Base-by-base conservation (phyloP, 2,888 invertebrate species). In the Cataglyphis livida region DNA sequence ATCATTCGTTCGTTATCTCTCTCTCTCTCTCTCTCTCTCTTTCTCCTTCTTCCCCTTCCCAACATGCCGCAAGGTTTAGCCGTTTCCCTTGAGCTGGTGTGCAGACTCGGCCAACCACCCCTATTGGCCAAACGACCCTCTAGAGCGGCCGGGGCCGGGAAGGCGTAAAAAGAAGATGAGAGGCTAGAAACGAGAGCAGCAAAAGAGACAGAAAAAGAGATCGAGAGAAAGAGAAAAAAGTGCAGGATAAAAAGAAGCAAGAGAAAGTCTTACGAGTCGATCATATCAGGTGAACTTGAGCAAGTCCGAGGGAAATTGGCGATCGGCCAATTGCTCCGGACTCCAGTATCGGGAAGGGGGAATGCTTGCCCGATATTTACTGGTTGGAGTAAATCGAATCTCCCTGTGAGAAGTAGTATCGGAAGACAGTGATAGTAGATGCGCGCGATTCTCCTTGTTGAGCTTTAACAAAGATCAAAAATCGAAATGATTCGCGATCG, bases 361-460 rank as follows among this genome's bases (percentile, higher is more conserved):
- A 12, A 73, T 87, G 87, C 85, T 90, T 91, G 88, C 79, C 88
- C 88, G 90, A 92, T 91, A 91, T 92, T 92, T 90, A 88, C 87
- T 48, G 59, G 84, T 83, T 81, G 54, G 79, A 59, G 82, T 81
- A 64, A 82, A 89, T 82, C 83, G 87, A 64, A 82, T 81, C 65
- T 79, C 73, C 44, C 57, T 68, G 74, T 54, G 61, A 71, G 74
- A 25, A 54, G 32, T 83, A 62, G 74, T 76, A 70, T 59, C 44
- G 44, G 10, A 32, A 21, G 10, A 76, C 21, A 66, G 57, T 66
- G 32, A 41, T 15, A n/a, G 57, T n/a, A 65, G 65, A 57, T 78
- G 21, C 18, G 41, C 48, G 7, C 32, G 21, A 21, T 59, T 51
- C 7, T 18, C 15, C 12, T 21, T 12, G 25, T 12, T 21, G 28